phyloP scores from a whole-genome alignment of 2,113 vertebrate genomes.

The Nasalis larvatus region DNA sequence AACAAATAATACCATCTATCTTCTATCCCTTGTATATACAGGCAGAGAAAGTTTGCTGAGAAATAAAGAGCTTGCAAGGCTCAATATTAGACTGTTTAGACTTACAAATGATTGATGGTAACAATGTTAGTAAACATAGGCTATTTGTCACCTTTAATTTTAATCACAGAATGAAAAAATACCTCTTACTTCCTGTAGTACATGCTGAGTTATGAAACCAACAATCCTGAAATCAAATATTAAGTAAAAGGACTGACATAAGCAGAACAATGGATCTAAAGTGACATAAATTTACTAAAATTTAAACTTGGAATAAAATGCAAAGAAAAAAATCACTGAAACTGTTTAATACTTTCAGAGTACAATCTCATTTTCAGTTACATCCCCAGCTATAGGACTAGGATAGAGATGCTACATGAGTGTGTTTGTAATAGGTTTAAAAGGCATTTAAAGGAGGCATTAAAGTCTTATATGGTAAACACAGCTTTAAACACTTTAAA shows the following conservation, averaged over 20 bases:
- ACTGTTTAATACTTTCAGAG: not conserved
- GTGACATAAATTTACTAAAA: not conserved
- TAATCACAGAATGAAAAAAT: not conserved
- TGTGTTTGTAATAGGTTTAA: not conserved
- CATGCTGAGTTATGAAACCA: constrained; percentile 17
- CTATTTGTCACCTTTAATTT: constrained; percentile 21
- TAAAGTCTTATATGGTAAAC: not conserved
- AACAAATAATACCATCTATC: constrained; percentile 46
- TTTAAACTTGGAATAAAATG: not conserved
- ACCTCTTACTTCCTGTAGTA: not conserved
- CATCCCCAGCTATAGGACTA: not conserved
- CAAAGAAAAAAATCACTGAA: not conserved
- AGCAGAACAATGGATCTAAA: not conserved
- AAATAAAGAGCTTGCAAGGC: not conserved
- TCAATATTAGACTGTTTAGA: not conserved
- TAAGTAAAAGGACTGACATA: not conserved
- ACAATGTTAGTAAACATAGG: not conserved
- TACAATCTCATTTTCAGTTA: not conserved
- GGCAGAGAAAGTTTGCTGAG: not conserved
- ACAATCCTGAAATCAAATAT: constrained; percentile 29
- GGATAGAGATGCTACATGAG: not conserved
- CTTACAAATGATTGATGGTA: constrained; percentile 28
- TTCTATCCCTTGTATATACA: not conserved
- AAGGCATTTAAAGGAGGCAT: not conserved
- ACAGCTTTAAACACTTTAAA: not conserved